Base-by-base conservation (phyloP, 2,797 vertebrate species). In the Melanotaenia parkinsoni region DNA sequence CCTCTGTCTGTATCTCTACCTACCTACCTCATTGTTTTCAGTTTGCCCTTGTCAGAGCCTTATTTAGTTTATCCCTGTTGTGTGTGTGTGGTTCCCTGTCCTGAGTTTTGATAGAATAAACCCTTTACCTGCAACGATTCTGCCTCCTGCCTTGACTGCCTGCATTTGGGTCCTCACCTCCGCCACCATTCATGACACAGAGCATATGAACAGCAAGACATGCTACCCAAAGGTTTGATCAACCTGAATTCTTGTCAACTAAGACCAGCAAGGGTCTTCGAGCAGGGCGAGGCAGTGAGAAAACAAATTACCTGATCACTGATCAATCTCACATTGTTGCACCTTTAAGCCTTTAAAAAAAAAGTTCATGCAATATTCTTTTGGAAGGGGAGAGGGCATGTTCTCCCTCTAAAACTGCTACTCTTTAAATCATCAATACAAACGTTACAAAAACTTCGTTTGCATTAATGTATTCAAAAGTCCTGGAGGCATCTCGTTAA, bases 401-500 rank as follows among this genome's bases (percentile, higher is more conserved):
- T 63, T 63, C 43, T 50, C 16, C 12, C 18, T 18, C 58, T 18
- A 30, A 47, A 40, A 26, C 24, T 30, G 26, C 35, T 43, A 37
- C 43, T 16, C 33, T 22, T 24, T 24, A 35, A n/a, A 22, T 35
- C 8, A 12, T 56, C 28, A 22, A 32, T 13, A 20, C 6, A 18
- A 22, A n/a, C 8, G 20, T 18, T 43, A 22, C 14, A 33, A 38
- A 13, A 71, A 71, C 40, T 35, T 24, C 43, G 37, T 72, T 47
- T 58, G 18, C 53, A 35, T 58, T 63, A 28, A 58, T 13, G 24
- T 20, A 37, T 57, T 57, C 11, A 9, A 37, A 11, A 3, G 1
- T 26, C 40, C 43, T 51, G 18, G 18, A 64, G 54, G 54, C 16
- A 57, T 57, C 54, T 57, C 16, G 14, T 57, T 57, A 57, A 43